Base-by-base conservation (phyloP, 2,113 vertebrate species). In the Muntiacus reevesi region DNA sequence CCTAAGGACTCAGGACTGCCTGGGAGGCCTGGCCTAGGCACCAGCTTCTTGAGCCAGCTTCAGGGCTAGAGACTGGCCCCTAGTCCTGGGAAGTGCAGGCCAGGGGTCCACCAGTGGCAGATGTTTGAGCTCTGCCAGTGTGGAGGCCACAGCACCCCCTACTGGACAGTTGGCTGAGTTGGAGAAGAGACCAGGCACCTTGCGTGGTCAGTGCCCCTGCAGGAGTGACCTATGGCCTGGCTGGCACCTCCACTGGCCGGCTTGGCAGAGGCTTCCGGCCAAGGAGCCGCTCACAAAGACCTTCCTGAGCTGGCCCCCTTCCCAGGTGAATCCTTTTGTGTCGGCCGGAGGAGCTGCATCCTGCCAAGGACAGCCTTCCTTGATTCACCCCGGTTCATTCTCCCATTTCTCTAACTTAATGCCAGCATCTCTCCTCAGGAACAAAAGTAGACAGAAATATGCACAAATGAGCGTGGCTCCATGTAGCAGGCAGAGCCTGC, bases 171-270 rank as follows among this genome's bases (percentile, higher is more conserved):
- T 21, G 27, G 12, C 21, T 6, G 25, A 52, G 21, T 16, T 2
- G 1, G 7, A 15, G 17, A 7, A 25, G n/a, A 45, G 2, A 40
- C 4, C 0, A 1, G 23, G 25, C 12, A 2, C 54, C 17, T 36
- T 76, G 47, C 54, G 28, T 1, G 0, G 0, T 3, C 1, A n/a
- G 16, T 30, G 36, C 10, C 5, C 27, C 71, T 40, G 78, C 7
- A 15, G 21, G 40, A 50, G 87, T 19, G 91, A 28, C 81, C 9
- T 33, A 6, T 1, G 3, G 52, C 28, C 71, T 13, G 7, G 36
- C 30, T 36, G 87, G 71, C 45, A 74, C 60, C 60, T 62, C 28
- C 54, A 2, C 25, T 47, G 12, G 89, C 50, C 10, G 1, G 2
- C 16, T 7, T 9, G 81, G 40, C 23, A 62, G 76, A 50, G 40